Evolutionary conservation across 2,113 vertebrate genomes (phyloP).

Genomic region (Perccottus glenii): DNA sequence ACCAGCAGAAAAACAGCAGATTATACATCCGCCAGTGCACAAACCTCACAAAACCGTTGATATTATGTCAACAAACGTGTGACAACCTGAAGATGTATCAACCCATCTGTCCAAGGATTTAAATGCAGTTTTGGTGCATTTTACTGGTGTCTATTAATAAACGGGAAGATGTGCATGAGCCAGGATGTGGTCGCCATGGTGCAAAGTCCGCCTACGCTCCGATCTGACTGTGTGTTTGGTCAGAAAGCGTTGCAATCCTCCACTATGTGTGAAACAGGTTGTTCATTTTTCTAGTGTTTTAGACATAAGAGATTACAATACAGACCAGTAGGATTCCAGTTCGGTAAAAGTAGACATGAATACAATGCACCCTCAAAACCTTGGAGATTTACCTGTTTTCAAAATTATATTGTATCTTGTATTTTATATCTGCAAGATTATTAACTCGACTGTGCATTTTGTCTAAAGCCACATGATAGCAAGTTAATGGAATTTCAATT

Average conservation of each 20-base stretch:
- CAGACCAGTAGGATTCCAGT: too few species aligned
- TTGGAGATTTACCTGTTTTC: too few species aligned
- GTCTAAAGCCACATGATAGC: too few species aligned
- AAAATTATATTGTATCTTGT: too few species aligned
- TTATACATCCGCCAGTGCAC: constrained; percentile 50
- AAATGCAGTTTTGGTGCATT: constrained; percentile 35
- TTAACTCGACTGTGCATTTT: too few species aligned
- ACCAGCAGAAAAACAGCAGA: constrained; percentile 44
- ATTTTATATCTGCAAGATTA: too few species aligned
- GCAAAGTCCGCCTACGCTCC: constrained; percentile 70
- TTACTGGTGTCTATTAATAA: constrained; percentile 67
- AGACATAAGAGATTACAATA: background rate
- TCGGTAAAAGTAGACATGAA: background rate
- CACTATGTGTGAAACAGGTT: background rate
- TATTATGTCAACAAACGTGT: constrained; percentile 33
- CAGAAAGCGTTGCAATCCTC: constrained; percentile 27
- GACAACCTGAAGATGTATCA: background rate
- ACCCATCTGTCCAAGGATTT: constrained; percentile 16
- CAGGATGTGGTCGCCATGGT: constrained; percentile 77
- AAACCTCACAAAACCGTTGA: constrained; percentile 25
- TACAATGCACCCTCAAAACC: too few species aligned
- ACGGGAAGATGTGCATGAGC: constrained; percentile 64
- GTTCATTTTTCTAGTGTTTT: background rate
- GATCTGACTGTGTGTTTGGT: constrained; percentile 56
- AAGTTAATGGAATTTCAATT: too few species aligned